A percentile compares a stretch with the other conserved stretches of the same genome.
phyloP scores from a whole-genome alignment of 2,797 vertebrate genomes.

The Coregonus suidteri region DNA sequence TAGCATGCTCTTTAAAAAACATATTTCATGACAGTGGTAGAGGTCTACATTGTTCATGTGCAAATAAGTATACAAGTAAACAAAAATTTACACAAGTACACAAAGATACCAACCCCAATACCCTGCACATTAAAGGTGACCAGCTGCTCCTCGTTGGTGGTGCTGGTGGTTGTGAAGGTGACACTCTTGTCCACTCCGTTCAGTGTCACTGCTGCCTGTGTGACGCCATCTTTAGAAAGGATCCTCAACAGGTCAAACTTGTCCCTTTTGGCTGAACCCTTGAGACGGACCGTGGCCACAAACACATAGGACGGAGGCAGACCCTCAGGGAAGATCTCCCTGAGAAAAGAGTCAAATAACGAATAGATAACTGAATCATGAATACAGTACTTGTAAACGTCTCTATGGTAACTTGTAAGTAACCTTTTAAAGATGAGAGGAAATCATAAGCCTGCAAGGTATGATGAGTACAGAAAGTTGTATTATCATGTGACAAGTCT shows the following conservation, averaged over 20 bases:
- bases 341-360: slow-evolving; percentile 31
- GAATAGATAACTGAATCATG: background rate
- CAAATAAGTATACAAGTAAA: background rate
- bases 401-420: background rate
- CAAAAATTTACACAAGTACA: background rate
- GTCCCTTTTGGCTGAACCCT: slow-evolving; percentile 50
- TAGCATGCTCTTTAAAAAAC: too few relatives aligned
- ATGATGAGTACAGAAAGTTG: background rate
- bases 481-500: background rate
- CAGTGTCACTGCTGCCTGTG: slow-evolving; percentile 77
- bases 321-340: slow-evolving; percentile 83
- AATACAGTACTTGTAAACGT: background rate
- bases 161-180: slow-evolving; percentile 72
- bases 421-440: background rate
- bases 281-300: slow-evolving; percentile 78
- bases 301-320: slow-evolving; percentile 84
- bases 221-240: slow-evolving; percentile 69
- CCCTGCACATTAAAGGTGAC: slow-evolving; percentile 58
- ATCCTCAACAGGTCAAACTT: slow-evolving; percentile 81
- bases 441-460: background rate
- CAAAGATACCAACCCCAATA: slow-evolving; percentile 67
- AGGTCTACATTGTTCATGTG: background rate
- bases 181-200: slow-evolving; percentile 67
- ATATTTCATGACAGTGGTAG: background rate
- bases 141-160: slow-evolving; percentile 59